These are phyloP conservation scores for Rapana venosa DNA, from an alignment of 2,888 invertebrate genomes.

Conservation along the genomic window DNA sequence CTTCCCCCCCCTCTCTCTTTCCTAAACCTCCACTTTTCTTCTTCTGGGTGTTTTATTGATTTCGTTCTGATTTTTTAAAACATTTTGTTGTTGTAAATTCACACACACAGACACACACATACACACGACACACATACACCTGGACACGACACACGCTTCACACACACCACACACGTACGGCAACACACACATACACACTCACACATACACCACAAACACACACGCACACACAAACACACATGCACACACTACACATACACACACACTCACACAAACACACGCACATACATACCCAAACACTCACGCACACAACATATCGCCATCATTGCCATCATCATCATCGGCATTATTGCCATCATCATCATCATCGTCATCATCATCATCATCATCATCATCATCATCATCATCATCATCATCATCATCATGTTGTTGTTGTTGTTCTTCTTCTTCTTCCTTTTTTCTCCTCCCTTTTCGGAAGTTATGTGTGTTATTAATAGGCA, in stretches of 20 bases:
- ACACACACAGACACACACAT: background rate
- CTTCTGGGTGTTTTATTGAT: background rate
- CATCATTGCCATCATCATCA: no score
- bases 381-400: background rate
- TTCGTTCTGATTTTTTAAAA: background rate
- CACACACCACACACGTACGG: background rate
- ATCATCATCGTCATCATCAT: background rate
- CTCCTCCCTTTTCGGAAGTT: background rate
- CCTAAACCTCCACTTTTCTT: background rate
- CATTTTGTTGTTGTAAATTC: background rate
- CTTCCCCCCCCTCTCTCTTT: background rate
- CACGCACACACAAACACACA: background rate
- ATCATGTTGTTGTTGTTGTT: no score
- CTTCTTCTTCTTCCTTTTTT: background rate
- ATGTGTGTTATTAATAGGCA: no score
- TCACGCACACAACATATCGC: background rate
- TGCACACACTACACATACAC: background rate
- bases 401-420: conserved; percentile 29
- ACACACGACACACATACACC: background rate
- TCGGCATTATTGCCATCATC: background rate
- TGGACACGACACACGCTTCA: background rate
- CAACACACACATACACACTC: background rate
- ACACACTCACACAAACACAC: background rate
- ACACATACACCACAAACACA: background rate
- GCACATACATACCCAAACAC: no score